A percentile compares a stretch with the other conserved stretches of the same genome.
Conservation (phyloP, 1,140 invertebrate species). For the Bradysia coprophila region DNA sequence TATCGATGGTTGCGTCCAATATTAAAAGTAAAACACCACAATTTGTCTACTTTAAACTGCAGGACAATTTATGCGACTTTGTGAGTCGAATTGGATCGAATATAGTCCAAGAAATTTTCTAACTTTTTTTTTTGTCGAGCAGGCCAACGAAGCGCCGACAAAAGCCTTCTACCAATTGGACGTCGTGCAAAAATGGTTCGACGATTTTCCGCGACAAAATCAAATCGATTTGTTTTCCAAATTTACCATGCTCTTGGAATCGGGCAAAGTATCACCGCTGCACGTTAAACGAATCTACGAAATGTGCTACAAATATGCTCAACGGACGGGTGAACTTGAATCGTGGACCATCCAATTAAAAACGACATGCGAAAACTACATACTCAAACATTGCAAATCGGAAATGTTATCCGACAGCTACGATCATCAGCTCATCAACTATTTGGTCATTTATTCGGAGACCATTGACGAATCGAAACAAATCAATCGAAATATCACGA, state of each 20-base stretch:
- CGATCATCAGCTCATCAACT: neutral
- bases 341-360: too few species aligned
- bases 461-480: neutral
- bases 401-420: neutral
- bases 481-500: neutral
- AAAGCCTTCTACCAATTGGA: conserved; percentile 8
- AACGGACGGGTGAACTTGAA: neutral
- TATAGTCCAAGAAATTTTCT: too few species aligned
- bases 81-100: too few species aligned
- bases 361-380: too few species aligned
- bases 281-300: neutral
- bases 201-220: too few species aligned
- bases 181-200: conserved; percentile 7
- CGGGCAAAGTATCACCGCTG: conserved; percentile 5
- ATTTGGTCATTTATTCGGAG: neutral
- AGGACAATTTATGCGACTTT: too few species aligned
- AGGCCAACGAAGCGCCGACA: too few species aligned
- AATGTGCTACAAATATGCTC: neutral
- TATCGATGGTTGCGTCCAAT: conserved; percentile 18
- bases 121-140: too few species aligned
- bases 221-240: too few species aligned
- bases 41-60: too few species aligned
- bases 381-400: neutral
- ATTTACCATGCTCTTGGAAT: too few species aligned
- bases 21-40: conserved; percentile 11